Conservation (phyloP, 2,797 vertebrate genomes). For the Macropus fuliginosus region DNA sequence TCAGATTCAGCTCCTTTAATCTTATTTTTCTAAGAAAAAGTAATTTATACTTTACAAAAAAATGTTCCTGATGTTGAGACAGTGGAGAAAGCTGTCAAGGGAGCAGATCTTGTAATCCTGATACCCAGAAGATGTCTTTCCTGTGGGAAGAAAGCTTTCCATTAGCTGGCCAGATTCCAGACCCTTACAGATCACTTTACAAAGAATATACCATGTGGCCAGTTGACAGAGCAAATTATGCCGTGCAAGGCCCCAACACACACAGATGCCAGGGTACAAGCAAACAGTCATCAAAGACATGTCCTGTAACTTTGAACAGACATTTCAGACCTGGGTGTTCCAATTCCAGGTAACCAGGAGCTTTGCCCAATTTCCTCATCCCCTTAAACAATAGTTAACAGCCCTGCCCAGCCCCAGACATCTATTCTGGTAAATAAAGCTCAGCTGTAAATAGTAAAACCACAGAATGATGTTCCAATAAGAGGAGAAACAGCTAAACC, state of each 20-base stretch:
- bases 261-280: background rate
- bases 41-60: background rate
- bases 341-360: background rate
- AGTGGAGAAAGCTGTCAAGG: background rate
- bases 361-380: background rate
- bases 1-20: background rate
- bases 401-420: background rate
- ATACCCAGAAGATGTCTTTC: background rate
- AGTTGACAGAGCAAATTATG: background rate
- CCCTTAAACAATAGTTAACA: background rate
- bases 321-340: background rate
- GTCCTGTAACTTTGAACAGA: background rate
- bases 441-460: background rate
- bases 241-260: background rate
- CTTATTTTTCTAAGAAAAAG: background rate
- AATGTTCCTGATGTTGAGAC: background rate
- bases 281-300: background rate
- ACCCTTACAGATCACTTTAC: background rate
- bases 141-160: background rate
- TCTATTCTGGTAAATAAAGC: background rate
- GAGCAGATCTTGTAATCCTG: background rate
- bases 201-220: background rate
- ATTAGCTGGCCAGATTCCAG: background rate
- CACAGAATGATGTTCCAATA: background rate
- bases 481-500: background rate